A percentile compares a stretch with the other conserved stretches of the same genome.
Evolutionary conservation across 2,888 invertebrate genomes (phyloP).

Genomic region (Macrostomum cliftonense): DNA sequence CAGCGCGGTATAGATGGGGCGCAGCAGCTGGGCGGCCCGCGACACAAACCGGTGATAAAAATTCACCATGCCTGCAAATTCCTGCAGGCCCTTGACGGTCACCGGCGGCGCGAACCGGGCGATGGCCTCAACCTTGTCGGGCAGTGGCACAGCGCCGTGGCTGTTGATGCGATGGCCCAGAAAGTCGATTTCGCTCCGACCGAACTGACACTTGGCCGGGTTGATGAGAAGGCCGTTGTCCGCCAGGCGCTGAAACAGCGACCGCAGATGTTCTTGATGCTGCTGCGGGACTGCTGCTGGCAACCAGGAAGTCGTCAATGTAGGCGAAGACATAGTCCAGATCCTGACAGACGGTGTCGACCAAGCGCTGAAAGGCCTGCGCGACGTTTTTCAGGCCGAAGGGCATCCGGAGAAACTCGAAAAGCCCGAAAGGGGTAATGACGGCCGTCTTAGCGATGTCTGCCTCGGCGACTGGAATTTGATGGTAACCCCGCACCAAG

Average conservation of each 20-base stretch:
- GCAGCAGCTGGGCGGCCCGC: constrained; percentile 4
- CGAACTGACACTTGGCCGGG: constrained; percentile 12
- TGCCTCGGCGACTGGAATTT: constrained; percentile 1
- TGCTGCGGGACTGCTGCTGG: constrained; percentile 5
- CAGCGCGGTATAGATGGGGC: not conserved
- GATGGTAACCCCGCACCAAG: constrained; percentile 12
- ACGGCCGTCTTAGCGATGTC: constrained; percentile 4
- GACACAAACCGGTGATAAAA: constrained; percentile 14
- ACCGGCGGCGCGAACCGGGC: not conserved
- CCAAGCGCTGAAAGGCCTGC: constrained; percentile 9
- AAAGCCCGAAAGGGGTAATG: constrained; percentile 7
- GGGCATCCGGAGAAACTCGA: constrained; percentile 7
- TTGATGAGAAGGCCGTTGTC: constrained; percentile 11
- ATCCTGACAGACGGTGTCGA: not conserved
- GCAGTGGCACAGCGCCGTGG: constrained; percentile 2
- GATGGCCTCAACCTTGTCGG: not conserved
- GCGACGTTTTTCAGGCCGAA: constrained; percentile 10
- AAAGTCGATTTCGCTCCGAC: constrained; percentile 11
- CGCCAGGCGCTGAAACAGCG: constrained; percentile 10
- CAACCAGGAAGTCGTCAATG: constrained; percentile 7
- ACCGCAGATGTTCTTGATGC: constrained; percentile 6
- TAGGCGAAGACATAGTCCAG: constrained; percentile 2
- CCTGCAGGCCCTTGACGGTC: not conserved
- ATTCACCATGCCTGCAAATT: constrained; percentile 14
- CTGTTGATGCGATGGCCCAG: constrained; percentile 11